Percentiles rank a stretch among this genome's conserved stretches.
Evolutionary conservation across 2,797 vertebrate genomes (phyloP).

Genomic region (Chromobotia macracanthus): DNA sequence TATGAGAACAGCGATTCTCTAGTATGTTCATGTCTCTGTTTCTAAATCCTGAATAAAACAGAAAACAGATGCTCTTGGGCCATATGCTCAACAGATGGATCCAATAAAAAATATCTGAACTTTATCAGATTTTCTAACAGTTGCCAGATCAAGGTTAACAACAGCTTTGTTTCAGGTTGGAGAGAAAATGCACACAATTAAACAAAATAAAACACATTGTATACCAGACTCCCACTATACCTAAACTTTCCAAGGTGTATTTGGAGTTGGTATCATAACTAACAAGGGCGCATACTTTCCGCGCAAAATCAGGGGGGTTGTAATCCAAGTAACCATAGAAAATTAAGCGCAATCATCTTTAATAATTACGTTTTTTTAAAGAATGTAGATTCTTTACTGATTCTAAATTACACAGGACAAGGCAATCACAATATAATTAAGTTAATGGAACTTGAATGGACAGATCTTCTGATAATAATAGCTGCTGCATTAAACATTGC

Average conservation of each 20-base stretch:
- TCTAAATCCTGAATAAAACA: slow-evolving; percentile 3
- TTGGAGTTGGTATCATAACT: too few species aligned
- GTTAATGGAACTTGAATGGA: slow-evolving; percentile 25
- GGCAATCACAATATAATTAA: slow-evolving; percentile 31
- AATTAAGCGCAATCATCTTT: slow-evolving; percentile 15
- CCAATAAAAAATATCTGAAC: slow-evolving; percentile 31
- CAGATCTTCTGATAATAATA: slow-evolving; percentile 25
- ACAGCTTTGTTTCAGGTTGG: slow-evolving; percentile 15
- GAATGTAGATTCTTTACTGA: background rate
- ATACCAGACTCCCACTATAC: too few species aligned
- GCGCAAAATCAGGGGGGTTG: too few species aligned
- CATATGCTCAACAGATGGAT: slow-evolving; percentile 31
- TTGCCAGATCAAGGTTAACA: slow-evolving; percentile 35
- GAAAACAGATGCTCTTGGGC: slow-evolving; percentile 27
- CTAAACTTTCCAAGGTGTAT: too few species aligned
- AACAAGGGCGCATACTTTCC: too few species aligned
- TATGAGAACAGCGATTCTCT: background rate
- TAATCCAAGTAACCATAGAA: too few species aligned
- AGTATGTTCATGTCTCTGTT: background rate
- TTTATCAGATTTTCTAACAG: slow-evolving; percentile 18
- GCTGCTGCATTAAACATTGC: background rate
- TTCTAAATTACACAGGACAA: slow-evolving; percentile 18
- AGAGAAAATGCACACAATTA: slow-evolving; percentile 5
- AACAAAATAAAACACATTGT: too few species aligned
- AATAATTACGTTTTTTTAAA: slow-evolving; percentile 5